These are phyloP conservation scores for Oophaga pumilio DNA, from an alignment of 2,113 vertebrate genomes.

Conservation along the genomic window DNA sequence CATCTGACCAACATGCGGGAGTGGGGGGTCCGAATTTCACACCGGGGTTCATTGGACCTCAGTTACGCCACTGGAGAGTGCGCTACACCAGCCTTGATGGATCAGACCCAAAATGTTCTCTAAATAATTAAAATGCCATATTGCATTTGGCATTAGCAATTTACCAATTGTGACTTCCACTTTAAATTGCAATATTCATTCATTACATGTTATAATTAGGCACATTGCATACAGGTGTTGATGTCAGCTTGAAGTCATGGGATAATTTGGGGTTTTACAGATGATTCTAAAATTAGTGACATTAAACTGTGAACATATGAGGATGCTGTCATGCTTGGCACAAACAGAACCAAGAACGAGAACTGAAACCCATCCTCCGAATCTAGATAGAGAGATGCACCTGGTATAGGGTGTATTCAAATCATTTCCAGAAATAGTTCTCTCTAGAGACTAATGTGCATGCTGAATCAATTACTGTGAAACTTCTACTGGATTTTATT, in stretches of 20 bases:
- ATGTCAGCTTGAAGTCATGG: neutral
- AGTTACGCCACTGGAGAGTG: too few relatives aligned
- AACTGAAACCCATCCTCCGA: neutral
- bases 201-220: neutral
- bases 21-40: too few relatives aligned
- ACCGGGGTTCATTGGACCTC: too few relatives aligned
- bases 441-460: neutral
- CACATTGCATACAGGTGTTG: neutral
- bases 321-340: neutral
- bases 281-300: neutral
- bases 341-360: constrained; percentile 6
- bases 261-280: constrained; percentile 11
- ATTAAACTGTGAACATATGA: neutral
- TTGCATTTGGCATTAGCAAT: too few relatives aligned
- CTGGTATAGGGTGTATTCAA: neutral
- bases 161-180: too few relatives aligned
- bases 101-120: too few relatives aligned
- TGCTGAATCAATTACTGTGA: neutral
- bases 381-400: constrained; percentile 3
- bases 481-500: neutral
- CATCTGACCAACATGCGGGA: too few relatives aligned
- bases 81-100: too few relatives aligned
- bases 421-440: neutral
- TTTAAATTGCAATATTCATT: neutral
- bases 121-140: too few relatives aligned